A percentile compares a stretch with the other conserved stretches of the same genome.
Conservation (phyloP, 2,888 invertebrate genomes). For the Ceramica pisi region DNA sequence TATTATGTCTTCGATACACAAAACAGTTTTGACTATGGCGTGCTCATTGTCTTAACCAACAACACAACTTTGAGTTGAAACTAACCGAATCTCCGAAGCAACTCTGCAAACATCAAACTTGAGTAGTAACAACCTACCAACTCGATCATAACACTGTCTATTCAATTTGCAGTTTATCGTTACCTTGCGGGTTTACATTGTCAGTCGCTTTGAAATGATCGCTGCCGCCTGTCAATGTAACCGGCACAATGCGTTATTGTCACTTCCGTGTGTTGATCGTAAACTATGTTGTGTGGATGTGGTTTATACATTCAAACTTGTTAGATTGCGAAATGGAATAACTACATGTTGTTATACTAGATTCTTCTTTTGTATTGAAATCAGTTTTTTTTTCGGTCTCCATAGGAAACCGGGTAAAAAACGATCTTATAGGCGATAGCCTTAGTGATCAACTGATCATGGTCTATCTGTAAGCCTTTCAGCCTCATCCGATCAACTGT, state of each 20-base stretch:
- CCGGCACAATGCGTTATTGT: slow-evolving; percentile 50
- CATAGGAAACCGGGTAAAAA: neutral
- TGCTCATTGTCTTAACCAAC: neutral
- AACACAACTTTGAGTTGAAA: slow-evolving; percentile 27
- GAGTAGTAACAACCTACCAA: slow-evolving; percentile 50
- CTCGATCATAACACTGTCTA: slow-evolving; percentile 64
- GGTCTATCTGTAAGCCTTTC: neutral
- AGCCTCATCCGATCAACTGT: no score
- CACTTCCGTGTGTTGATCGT: slow-evolving; percentile 52
- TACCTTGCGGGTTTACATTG: slow-evolving; percentile 54
- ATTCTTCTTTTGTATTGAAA: neutral
- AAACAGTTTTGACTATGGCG: slow-evolving; percentile 13
- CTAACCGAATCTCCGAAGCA: slow-evolving; percentile 48
- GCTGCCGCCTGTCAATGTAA: slow-evolving; percentile 54
- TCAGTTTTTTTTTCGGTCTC: neutral
- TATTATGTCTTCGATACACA: neutral
- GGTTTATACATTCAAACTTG: slow-evolving; percentile 10
- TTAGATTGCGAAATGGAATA: slow-evolving; percentile 5
- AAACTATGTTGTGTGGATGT: slow-evolving; percentile 40
- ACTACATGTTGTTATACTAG: neutral
- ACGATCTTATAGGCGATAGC: no score
- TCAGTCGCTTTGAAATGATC: slow-evolving; percentile 56
- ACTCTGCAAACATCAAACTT: slow-evolving; percentile 52
- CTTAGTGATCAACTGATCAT: neutral
- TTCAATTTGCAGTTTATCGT: slow-evolving; percentile 66